phyloP scores from a whole-genome alignment of 2,797 vertebrate species.

The Ctenochaetus hawaiiensis region DNA sequence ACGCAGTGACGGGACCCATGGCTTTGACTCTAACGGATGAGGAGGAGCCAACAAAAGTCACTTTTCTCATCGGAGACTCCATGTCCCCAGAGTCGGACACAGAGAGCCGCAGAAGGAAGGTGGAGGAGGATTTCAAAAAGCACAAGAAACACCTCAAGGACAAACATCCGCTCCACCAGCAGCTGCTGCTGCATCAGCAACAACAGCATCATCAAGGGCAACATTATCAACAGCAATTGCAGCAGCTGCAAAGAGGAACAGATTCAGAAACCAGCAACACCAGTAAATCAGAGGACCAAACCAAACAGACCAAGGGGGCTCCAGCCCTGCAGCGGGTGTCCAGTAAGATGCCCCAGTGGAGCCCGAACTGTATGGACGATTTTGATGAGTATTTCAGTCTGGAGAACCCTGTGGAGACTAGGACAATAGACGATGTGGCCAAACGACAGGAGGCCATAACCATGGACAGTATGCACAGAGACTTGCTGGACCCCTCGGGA shows the following conservation, averaged over 20 bases:
- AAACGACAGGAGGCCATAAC: slow-evolving; percentile 49
- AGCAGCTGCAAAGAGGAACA: slow-evolving; percentile 52
- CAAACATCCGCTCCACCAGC: slow-evolving; percentile 66
- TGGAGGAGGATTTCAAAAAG: slow-evolving; percentile 89
- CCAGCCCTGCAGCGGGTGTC: slow-evolving; percentile 81
- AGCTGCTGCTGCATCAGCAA: slow-evolving; percentile 48
- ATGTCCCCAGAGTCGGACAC: slow-evolving; percentile 99
- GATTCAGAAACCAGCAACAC: slow-evolving; percentile 70
- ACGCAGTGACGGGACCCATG: slow-evolving; percentile 52
- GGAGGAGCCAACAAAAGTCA: slow-evolving; percentile 90
- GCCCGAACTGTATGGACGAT: slow-evolving; percentile 86
- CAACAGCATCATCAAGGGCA: slow-evolving; percentile 67
- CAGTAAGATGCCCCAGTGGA: slow-evolving; percentile 88
- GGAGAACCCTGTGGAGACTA: slow-evolving; percentile 89
- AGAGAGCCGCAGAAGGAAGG: slow-evolving; percentile 89
- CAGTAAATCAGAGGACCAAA: slow-evolving; percentile 89
- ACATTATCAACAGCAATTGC: slow-evolving; percentile 33
- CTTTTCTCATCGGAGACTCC: slow-evolving; percentile 97
- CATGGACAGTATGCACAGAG: slow-evolving; percentile 57
- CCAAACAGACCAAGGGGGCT: slow-evolving; percentile 80
- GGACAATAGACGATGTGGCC: slow-evolving; percentile 89
- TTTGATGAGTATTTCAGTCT: slow-evolving; percentile 93
- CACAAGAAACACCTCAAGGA: slow-evolving; percentile 87
- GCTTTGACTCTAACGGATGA: slow-evolving; percentile 79
- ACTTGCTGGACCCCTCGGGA: slow-evolving; percentile 65